Evolutionary conservation across 2,113 vertebrate genomes (phyloP).

Genomic region (Pica pica): DNA sequence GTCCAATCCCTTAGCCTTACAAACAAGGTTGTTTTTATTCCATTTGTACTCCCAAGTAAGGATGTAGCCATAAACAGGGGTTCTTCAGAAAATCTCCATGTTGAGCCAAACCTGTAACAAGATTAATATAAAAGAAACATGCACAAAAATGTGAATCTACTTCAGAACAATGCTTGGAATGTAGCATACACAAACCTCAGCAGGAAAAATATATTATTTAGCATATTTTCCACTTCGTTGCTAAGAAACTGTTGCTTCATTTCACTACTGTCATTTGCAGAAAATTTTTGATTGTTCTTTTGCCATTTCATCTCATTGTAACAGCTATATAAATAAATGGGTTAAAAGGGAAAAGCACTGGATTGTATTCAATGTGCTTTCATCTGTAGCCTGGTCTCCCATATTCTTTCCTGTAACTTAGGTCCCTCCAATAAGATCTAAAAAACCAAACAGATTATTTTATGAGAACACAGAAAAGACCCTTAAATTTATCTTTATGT

Average conservation of each 20-base stretch:
- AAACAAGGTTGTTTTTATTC: background rate
- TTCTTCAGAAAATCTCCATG: background rate
- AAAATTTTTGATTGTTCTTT: slow-evolving; percentile 43
- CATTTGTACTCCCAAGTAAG: background rate
- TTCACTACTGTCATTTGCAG: slow-evolving; percentile 33
- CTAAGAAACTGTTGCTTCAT: slow-evolving; percentile 68
- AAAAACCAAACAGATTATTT: background rate
- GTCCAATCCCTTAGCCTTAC: background rate
- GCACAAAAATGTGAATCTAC: background rate
- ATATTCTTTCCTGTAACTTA: background rate
- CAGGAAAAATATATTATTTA: slow-evolving; percentile 16
- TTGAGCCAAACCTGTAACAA: background rate
- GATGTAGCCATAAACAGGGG: background rate
- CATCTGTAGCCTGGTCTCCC: background rate
- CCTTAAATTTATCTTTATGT: background rate
- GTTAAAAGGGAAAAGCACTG: background rate
- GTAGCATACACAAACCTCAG: background rate
- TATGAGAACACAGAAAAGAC: background rate
- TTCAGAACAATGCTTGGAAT: background rate
- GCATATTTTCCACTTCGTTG: slow-evolving; percentile 58
- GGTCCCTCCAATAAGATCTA: background rate
- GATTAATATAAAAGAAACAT: background rate
- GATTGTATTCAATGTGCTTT: background rate
- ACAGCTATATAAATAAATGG: slow-evolving; percentile 19
- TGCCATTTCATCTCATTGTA: background rate